Evolutionary conservation across 2,113 vertebrate species (phyloP), one percentile per base, ranked within the genome.

Genomic region (Platichthys flesus): DNA sequence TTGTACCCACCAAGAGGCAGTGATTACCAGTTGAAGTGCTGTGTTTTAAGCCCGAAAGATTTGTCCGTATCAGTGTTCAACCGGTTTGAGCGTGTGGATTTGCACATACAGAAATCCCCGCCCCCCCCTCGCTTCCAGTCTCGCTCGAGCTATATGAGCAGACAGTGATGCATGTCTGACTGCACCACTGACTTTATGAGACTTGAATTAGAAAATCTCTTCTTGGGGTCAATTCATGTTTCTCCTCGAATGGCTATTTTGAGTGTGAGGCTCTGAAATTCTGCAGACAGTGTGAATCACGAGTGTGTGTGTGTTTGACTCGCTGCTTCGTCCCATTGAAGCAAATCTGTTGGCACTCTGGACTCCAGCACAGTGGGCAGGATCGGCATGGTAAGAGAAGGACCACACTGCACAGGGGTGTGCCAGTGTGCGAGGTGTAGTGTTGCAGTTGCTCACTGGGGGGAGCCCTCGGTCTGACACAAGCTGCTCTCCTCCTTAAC

Each of bases 171-270:
- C 76, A 76, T 59, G 71, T 63, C 72, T 73, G 75, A 82, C 54
- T 45, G 51, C 80, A 81, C 49, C 51, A 52, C 31, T 59, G 79
- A 85, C 87, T 77, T 45, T 78, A 83, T 80, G 59, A 74, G 72
- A 83, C 83, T 87, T 86, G 71, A 89, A 88, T 90, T 84, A 71
- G 70, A 84, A 85, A 87, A 88, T 88, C 79, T 83, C 72, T 80
- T 89, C 73, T 81, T 65, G 42, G 74, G 85, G 67, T 59, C 52
- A 62, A 68, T 85, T 83, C 71, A 63, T 88, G 87, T 81, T 88
- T 87, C 85, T 81, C 68, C 81, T 87, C 78, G 75, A 78, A 59
- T 76, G 75, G 73, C 58, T 65, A 66, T 81, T 73, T 16, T 21
- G 49, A 81, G 59, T 81, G 78, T 85, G 85, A 31, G 37, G 21